Percentiles rank a stretch among this genome's conserved stretches.
Evolutionary conservation across 2,113 vertebrate species (phyloP).

Genomic region (Tympanuchus pallidicinctus): DNA sequence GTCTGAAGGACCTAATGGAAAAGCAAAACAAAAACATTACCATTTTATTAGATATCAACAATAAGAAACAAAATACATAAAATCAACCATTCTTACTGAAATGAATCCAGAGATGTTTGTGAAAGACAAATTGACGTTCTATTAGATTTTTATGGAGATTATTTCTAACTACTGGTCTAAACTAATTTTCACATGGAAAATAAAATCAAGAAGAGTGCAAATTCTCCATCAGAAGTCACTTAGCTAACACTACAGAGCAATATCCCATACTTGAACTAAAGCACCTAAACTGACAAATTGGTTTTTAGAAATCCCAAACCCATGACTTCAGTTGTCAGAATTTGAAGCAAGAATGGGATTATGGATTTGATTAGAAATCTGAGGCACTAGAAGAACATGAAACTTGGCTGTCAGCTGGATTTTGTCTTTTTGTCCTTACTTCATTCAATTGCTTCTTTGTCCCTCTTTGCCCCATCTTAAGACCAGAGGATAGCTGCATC

Average conservation of each 20-base stretch:
- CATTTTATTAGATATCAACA: neutral
- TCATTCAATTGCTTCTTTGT: neutral
- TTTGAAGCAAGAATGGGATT: neutral
- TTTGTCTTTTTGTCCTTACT: neutral
- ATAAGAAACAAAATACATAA: neutral
- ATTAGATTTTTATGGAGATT: neutral
- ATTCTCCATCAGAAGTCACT: neutral
- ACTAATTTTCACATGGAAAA: neutral
- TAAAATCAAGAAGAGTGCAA: neutral
- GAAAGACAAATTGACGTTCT: neutral
- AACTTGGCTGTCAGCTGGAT: neutral
- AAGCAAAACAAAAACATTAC: neutral
- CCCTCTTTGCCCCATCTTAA: neutral
- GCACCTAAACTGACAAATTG: neutral
- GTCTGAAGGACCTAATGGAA: neutral
- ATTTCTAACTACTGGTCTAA: neutral
- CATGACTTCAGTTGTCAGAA: neutral
- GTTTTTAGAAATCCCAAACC: neutral
- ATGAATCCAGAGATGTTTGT: neutral
- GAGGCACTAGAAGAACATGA: neutral
- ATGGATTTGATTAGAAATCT: neutral
- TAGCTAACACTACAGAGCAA: neutral
- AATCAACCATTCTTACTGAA: neutral
- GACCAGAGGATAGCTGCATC: neutral
- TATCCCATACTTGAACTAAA: neutral